Evolutionary conservation across 2,797 vertebrate genomes (phyloP).

Genomic region (Podarcis siculus): DNA sequence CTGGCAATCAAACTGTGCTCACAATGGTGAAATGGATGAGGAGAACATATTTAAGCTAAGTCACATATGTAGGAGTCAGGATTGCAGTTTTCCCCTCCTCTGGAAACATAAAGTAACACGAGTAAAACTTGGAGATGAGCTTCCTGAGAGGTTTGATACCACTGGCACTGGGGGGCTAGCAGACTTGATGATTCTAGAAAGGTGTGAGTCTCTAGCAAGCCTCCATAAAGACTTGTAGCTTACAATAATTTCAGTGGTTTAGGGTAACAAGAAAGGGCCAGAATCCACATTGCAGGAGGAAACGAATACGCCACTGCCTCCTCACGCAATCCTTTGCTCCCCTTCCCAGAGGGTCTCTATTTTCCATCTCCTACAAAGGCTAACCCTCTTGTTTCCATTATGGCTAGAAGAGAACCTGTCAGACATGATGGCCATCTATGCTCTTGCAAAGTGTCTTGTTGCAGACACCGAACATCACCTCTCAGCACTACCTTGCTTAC

Average conservation of each 20-base stretch:
- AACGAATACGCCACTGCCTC: not conserved
- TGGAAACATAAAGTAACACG: not conserved
- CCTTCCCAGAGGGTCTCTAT: not conserved
- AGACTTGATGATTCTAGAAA: not conserved
- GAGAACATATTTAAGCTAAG: not conserved
- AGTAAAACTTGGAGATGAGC: not conserved
- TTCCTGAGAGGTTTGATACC: not conserved
- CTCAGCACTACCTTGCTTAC: conserved; percentile 44
- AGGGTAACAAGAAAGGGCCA: not conserved
- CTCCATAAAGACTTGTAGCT: not conserved
- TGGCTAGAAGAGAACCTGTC: not conserved
- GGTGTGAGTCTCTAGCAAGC: not conserved
- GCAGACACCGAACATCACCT: conserved; percentile 28
- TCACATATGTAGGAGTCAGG: not conserved
- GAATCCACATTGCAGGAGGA: not conserved
- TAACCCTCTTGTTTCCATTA: not conserved
- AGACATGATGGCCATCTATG: conserved; percentile 12
- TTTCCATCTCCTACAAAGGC: not conserved
- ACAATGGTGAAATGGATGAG: not conserved
- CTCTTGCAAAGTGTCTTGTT: conserved; percentile 1
- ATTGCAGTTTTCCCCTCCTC: not conserved
- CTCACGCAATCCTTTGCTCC: not conserved
- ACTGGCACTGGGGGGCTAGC: not conserved
- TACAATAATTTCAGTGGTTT: not conserved
- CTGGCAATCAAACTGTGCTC: not conserved